phyloP scores from a whole-genome alignment of 2,113 vertebrate species.

The Sinocyclocheilus rhinocerous region DNA sequence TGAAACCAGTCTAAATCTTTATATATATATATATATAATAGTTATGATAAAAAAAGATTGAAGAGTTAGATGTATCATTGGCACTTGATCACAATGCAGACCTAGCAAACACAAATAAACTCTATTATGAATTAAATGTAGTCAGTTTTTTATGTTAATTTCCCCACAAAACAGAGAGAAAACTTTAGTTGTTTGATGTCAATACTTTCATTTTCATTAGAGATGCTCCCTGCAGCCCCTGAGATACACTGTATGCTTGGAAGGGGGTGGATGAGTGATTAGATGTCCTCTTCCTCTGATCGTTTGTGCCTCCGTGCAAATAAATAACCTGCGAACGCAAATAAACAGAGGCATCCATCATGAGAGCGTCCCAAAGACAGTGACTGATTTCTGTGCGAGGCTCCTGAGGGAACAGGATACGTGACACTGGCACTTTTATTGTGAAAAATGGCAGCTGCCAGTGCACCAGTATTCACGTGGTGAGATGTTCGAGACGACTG shows the following conservation, averaged over 20 bases:
- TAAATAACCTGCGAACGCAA: constrained; percentile 76
- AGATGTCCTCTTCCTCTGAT: constrained; percentile 73
- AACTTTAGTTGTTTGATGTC: not conserved
- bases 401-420: constrained; percentile 63
- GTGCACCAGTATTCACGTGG: constrained; percentile 53
- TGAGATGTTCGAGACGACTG: constrained; percentile 45
- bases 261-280: constrained; percentile 60
- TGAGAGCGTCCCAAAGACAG: constrained; percentile 59
- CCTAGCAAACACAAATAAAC: not conserved
- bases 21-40: too few relatives aligned
- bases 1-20: not conserved
- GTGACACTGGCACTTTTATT: constrained; percentile 60
- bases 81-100: not conserved
- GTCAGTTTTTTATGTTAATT: not conserved
- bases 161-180: not conserved
- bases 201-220: constrained; percentile 1
- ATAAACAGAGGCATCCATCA: constrained; percentile 77
- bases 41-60: not conserved
- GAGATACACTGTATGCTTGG: constrained; percentile 54
- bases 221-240: constrained; percentile 15
- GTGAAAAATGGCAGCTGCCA: constrained; percentile 62
- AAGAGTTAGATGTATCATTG: not conserved
- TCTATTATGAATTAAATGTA: not conserved
- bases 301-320: constrained; percentile 71
- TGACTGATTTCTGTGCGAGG: constrained; percentile 70